phyloP scores from a whole-genome alignment of 1,140 invertebrate species.

The Drosophila pandora region DNA sequence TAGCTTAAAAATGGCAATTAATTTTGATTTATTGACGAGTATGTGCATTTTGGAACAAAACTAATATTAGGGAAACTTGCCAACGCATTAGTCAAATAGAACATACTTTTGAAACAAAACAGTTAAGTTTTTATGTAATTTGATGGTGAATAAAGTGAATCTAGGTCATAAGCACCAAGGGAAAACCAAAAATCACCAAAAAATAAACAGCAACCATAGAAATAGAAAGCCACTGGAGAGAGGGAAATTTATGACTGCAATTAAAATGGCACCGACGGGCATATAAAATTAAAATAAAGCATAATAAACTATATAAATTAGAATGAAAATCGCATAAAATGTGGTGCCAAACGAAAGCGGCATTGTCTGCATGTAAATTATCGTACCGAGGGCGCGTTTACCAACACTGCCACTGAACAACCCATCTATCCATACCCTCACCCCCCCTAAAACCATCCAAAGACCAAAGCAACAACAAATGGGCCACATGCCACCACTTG shows the following conservation, averaged over 20 bases:
- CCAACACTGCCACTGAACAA: slow-evolving; percentile 38
- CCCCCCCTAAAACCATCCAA: slow-evolving; percentile 16
- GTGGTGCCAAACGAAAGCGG: slow-evolving; percentile 14
- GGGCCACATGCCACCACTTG: slow-evolving; percentile 66
- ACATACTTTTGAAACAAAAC: slow-evolving; percentile 22
- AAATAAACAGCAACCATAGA: slow-evolving; percentile 29
- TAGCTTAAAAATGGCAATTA: slow-evolving; percentile 26
- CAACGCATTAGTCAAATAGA: slow-evolving; percentile 10
- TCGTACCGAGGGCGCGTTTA: slow-evolving; percentile 46
- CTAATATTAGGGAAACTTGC: slow-evolving; percentile 4
- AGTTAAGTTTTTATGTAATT: not conserved
- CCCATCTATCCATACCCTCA: slow-evolving; percentile 9
- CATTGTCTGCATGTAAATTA: slow-evolving; percentile 60
- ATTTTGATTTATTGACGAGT: slow-evolving; percentile 47
- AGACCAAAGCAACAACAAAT: slow-evolving; percentile 26
- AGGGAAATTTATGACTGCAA: slow-evolving; percentile 65
- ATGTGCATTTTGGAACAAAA: not conserved
- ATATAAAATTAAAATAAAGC: slow-evolving; percentile 49
- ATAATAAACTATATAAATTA: slow-evolving; percentile 53
- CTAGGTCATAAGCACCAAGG: slow-evolving; percentile 27
- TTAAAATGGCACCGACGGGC: slow-evolving; percentile 45
- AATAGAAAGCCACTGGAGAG: slow-evolving; percentile 18
- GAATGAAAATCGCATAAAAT: slow-evolving; percentile 52
- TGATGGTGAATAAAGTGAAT: not conserved
- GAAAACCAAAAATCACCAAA: slow-evolving; percentile 28